Conservation (phyloP, 2,113 vertebrate species). For the Struthidea cinerea region DNA sequence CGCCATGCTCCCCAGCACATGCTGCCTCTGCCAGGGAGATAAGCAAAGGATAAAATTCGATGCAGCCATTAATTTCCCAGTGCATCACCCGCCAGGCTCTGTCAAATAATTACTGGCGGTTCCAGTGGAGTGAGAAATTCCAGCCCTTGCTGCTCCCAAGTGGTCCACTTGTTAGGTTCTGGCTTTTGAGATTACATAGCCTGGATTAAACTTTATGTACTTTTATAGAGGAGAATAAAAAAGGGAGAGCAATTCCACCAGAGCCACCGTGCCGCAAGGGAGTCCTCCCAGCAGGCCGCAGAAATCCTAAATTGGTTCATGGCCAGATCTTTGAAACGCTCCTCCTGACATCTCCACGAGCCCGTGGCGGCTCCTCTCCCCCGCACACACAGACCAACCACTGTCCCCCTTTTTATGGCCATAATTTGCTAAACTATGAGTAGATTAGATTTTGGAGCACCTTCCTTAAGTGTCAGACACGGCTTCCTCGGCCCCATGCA, state of each 20-base stretch:
- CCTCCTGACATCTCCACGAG: background rate
- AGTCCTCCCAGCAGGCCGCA: fast-evolving
- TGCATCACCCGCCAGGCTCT: background rate
- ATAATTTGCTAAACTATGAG: background rate
- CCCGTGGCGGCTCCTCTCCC: background rate
- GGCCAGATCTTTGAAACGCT: background rate
- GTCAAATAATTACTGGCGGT: background rate
- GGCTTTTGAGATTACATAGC: conserved; percentile 31
- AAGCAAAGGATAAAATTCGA: background rate
- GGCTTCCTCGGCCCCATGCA: background rate
- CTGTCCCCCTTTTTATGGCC: background rate
- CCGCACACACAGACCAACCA: background rate
- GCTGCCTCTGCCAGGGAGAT: background rate
- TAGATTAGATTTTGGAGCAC: background rate
- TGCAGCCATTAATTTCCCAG: background rate
- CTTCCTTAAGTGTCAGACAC: background rate
- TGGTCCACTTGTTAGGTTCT: conserved; percentile 15
- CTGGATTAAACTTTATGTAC: conserved; percentile 24
- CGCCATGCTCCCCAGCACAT: background rate
- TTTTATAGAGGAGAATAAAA: conserved; percentile 24
- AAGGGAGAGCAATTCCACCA: background rate
- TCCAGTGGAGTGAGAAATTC: conserved; percentile 23
- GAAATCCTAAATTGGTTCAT: background rate
- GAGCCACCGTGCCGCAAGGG: background rate
- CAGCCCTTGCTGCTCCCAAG: conserved; percentile 38